Evolutionary conservation across 2,888 invertebrate genomes (phyloP).

Genomic region (Blomia tropicalis): DNA sequence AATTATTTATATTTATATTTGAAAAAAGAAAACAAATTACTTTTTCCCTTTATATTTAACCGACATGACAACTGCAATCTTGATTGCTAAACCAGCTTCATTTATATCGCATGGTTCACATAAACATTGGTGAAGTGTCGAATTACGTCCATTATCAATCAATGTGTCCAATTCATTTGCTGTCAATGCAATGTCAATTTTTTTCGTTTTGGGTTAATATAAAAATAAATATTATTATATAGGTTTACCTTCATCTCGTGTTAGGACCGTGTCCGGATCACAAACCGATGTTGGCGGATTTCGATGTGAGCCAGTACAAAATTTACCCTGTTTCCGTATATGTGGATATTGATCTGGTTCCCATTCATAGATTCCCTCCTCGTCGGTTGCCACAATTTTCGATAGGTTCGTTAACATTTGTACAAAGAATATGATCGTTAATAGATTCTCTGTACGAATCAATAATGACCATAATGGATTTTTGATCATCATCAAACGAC

Average conservation of each 20-base stretch:
- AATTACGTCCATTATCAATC: neutral
- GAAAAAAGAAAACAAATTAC: neutral
- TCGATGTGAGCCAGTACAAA: slow-evolving; percentile 4
- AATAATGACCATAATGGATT: too few relatives aligned
- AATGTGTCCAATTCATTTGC: neutral
- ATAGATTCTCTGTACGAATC: too few relatives aligned
- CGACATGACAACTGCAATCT: neutral
- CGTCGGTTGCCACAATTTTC: neutral
- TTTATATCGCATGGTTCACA: slow-evolving; percentile 3
- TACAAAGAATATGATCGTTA: too few relatives aligned
- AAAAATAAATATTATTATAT: neutral
- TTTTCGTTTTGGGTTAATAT: neutral
- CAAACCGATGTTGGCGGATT: slow-evolving; percentile 12
- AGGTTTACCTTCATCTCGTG: neutral
- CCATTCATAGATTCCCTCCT: neutral
- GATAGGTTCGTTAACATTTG: too few relatives aligned
- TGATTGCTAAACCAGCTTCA: neutral
- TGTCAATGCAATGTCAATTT: neutral
- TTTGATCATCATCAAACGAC: too few relatives aligned
- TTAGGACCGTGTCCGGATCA: neutral
- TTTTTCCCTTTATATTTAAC: neutral
- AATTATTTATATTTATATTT: neutral
- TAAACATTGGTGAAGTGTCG: slow-evolving; percentile 4
- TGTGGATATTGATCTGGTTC: slow-evolving; percentile 10
- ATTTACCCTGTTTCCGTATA: neutral